A percentile compares a stretch with the other conserved stretches of the same genome.
Conservation (phyloP, 2,888 invertebrate genomes). For the Phalera bucephala region DNA sequence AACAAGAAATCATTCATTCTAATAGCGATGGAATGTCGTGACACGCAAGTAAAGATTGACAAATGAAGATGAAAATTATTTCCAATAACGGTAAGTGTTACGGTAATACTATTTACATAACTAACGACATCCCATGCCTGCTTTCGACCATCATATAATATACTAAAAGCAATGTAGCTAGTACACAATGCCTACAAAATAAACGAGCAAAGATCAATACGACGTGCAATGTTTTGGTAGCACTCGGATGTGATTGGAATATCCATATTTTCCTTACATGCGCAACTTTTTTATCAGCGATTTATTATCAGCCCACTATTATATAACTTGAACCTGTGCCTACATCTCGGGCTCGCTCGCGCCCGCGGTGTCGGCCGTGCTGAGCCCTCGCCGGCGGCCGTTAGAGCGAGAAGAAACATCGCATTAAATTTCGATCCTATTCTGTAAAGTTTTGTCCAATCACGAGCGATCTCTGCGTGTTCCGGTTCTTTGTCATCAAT, state of each 20-base stretch:
- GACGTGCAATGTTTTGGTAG: too few relatives aligned
- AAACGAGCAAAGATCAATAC: too few relatives aligned
- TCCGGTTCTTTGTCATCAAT: constrained; percentile 89
- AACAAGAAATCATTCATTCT: too few relatives aligned
- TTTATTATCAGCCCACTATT: constrained; percentile 75
- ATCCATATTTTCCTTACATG: constrained; percentile 50
- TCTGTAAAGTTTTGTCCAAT: constrained; percentile 83
- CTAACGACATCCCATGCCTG: too few relatives aligned
- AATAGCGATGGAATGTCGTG: too few relatives aligned
- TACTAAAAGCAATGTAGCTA: too few relatives aligned
- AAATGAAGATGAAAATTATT: too few relatives aligned
- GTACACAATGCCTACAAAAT: too few relatives aligned
- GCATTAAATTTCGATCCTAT: constrained; percentile 80
- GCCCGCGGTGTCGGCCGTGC: constrained; percentile 33
- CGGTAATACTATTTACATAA: too few relatives aligned
- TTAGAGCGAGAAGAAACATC: constrained; percentile 54
- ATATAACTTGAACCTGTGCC: constrained; percentile 65
- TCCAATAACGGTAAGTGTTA: too few relatives aligned
- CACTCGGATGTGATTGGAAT: constrained; percentile 23
- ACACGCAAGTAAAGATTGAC: too few relatives aligned
- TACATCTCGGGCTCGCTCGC: constrained; percentile 50
- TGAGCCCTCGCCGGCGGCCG: constrained; percentile 17
- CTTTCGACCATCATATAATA: too few relatives aligned
- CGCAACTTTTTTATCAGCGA: constrained; percentile 77
- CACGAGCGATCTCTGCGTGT: constrained; percentile 83